Percentiles rank a stretch among this genome's conserved stretches.
Conservation (phyloP, 2,797 vertebrate genomes). For the Adrianichthys oophorus region DNA sequence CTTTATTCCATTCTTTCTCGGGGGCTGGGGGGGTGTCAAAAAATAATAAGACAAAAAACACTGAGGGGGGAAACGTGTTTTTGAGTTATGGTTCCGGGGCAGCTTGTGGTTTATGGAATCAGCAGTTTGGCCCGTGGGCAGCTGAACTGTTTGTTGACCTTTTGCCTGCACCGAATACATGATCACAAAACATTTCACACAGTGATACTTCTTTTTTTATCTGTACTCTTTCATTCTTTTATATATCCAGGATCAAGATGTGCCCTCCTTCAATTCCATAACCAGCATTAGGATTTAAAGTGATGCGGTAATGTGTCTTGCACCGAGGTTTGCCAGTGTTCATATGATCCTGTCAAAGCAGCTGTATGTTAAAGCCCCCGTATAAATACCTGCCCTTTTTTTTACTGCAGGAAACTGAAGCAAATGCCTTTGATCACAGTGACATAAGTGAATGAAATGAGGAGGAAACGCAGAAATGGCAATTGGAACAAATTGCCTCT, state of each 20-base stretch:
- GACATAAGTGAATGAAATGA: constrained; percentile 76
- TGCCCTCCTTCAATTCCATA: not conserved
- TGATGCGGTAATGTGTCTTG: constrained; percentile 6
- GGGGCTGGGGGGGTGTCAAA: constrained; percentile 24
- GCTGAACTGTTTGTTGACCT: constrained; percentile 49
- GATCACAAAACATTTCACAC: constrained; percentile 41
- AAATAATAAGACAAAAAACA: constrained; percentile 6
- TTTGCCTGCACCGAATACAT: constrained; percentile 41
- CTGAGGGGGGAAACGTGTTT: constrained; percentile 20
- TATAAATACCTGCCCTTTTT: constrained; percentile 60
- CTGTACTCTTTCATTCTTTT: not conserved
- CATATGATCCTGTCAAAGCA: constrained; percentile 40
- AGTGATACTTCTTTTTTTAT: constrained; percentile 3
- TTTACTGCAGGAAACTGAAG: constrained; percentile 48
- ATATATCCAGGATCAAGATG: not conserved
- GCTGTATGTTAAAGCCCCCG: constrained; percentile 45
- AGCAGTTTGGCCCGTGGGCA: constrained; percentile 49
- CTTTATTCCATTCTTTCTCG: constrained; percentile 41
- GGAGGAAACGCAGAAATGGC: constrained; percentile 67
- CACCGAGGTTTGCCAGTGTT: constrained; percentile 36
- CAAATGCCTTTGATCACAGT: constrained; percentile 69
- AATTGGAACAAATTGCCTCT: constrained; percentile 75
- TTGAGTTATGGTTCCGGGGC: constrained; percentile 22
- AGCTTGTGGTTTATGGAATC: constrained; percentile 16
- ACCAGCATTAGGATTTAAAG: too few relatives aligned